Conservation (phyloP, 2,113 vertebrate genomes). For the Steatornis caripensis region DNA sequence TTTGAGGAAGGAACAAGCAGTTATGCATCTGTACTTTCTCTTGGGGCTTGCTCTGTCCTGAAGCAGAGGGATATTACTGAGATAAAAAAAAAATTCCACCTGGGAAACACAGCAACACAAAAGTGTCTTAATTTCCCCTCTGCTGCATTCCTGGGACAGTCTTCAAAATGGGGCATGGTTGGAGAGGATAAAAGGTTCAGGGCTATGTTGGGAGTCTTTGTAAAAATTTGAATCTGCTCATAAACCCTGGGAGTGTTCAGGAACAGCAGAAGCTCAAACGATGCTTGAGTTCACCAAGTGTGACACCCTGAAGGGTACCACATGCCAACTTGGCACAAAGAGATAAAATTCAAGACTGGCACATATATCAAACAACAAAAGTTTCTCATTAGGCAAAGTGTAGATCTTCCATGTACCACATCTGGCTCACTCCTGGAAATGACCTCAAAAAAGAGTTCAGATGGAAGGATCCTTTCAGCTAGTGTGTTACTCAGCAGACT, state of each 20-base stretch:
- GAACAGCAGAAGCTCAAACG: not conserved
- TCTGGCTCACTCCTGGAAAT: conserved; percentile 46
- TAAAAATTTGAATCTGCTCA: not conserved
- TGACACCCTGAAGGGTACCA: conserved; percentile 50
- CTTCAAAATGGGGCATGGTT: not conserved
- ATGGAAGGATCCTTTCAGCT: conserved; percentile 19
- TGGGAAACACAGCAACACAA: not conserved
- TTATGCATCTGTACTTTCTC: not conserved
- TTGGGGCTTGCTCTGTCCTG: not conserved
- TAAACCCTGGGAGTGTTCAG: not conserved
- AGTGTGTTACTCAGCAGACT: not conserved
- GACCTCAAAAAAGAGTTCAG: conserved; percentile 35
- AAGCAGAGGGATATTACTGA: not conserved
- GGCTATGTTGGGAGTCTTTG: not conserved
- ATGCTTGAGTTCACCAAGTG: conserved; percentile 7
- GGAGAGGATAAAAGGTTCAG: not conserved
- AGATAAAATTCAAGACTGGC: conserved; percentile 42
- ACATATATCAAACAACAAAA: not conserved
- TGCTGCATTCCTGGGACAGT: not conserved
- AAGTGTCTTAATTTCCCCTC: conserved; percentile 1
- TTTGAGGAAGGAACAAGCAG: not conserved
- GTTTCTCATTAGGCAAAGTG: not conserved
- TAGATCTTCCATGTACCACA: not conserved
- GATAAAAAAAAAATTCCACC: not conserved
- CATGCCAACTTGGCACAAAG: conserved; percentile 42